Conservation (phyloP, 2,888 invertebrate species). For the Augochlorella aurata region DNA sequence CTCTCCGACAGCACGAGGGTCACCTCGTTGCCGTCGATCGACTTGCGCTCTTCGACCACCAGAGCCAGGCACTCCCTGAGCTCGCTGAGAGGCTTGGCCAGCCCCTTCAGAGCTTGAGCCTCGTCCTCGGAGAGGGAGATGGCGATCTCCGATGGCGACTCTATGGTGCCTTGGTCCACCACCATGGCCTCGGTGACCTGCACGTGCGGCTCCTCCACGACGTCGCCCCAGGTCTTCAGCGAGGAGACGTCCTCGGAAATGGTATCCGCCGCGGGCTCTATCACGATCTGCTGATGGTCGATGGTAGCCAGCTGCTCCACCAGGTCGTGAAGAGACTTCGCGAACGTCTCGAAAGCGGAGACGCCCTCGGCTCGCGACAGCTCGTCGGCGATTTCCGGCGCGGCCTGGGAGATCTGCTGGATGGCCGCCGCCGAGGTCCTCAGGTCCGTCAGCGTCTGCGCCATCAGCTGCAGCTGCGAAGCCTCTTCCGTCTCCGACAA, state of each 20-base stretch:
- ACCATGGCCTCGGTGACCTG: slow-evolving; percentile 44
- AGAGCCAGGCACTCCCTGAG: slow-evolving; percentile 74
- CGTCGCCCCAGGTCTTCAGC: slow-evolving; percentile 65
- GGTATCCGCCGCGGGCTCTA: slow-evolving; percentile 80
- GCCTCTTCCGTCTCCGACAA: slow-evolving; percentile 61
- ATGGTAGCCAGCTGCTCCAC: slow-evolving; percentile 54
- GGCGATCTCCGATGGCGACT: slow-evolving; percentile 57
- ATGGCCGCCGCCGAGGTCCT: slow-evolving; percentile 63
- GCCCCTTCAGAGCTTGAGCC: slow-evolving; percentile 59
- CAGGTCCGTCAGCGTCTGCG: slow-evolving; percentile 70
- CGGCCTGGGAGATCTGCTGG: slow-evolving; percentile 47
- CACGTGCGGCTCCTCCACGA: slow-evolving; percentile 52
- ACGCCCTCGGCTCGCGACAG: slow-evolving; percentile 56
- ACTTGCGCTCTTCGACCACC: slow-evolving; percentile 72
- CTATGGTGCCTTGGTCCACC: slow-evolving; percentile 54
- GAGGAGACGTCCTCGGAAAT: slow-evolving; percentile 66
- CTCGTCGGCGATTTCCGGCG: slow-evolving; percentile 42
- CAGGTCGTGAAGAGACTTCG: slow-evolving; percentile 66
- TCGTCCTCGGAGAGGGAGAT: slow-evolving; percentile 64
- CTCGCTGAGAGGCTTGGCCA: slow-evolving; percentile 74
- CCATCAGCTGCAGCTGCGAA: slow-evolving; percentile 68
- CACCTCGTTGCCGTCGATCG: slow-evolving; percentile 64
- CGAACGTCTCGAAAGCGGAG: slow-evolving; percentile 80
- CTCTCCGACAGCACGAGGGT: slow-evolving; percentile 57
- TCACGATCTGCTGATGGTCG: slow-evolving; percentile 59